Evolutionary conservation across 2,888 invertebrate genomes (phyloP).

Genomic region (Drosophila anomelani): DNA sequence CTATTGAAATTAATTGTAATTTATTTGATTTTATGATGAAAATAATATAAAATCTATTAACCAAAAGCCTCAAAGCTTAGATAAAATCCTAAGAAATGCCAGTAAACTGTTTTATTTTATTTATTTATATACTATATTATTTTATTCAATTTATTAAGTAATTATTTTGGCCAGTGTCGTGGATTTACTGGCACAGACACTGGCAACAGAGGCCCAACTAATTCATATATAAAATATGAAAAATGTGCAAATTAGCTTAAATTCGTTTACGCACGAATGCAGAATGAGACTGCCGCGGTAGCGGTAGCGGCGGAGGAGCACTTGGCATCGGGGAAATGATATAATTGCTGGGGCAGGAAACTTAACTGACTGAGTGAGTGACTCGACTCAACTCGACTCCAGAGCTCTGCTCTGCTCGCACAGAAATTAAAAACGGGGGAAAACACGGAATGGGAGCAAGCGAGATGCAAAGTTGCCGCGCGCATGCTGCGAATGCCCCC

Average conservation of each 20-base stretch:
- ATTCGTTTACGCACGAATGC: constrained; percentile 76
- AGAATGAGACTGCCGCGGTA: constrained; percentile 40
- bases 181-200: constrained; percentile 7
- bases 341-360: constrained; percentile 78
- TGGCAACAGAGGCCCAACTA: neutral
- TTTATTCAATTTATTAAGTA: neutral
- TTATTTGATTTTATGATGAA: neutral
- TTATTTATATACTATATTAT: no score
- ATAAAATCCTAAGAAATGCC: no score
- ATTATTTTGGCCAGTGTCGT: neutral
- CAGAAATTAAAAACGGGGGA: constrained; percentile 2
- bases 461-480: constrained; percentile 56
- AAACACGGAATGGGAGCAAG: constrained; percentile 1
- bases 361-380: constrained; percentile 62
- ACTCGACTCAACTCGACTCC: constrained; percentile 55
- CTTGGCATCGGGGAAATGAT: constrained; percentile 68
- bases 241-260: constrained; percentile 72
- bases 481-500: constrained; percentile 42
- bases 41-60: no score
- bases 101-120: no score
- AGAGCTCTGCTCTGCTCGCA: neutral
- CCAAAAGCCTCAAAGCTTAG: no score
- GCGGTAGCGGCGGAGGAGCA: neutral
- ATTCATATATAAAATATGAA: constrained; percentile 31
- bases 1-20: neutral